Evolutionary conservation across 2,113 vertebrate genomes (phyloP), one percentile per base, ranked within the genome.

Genomic region (Ondatra zibethicus): DNA sequence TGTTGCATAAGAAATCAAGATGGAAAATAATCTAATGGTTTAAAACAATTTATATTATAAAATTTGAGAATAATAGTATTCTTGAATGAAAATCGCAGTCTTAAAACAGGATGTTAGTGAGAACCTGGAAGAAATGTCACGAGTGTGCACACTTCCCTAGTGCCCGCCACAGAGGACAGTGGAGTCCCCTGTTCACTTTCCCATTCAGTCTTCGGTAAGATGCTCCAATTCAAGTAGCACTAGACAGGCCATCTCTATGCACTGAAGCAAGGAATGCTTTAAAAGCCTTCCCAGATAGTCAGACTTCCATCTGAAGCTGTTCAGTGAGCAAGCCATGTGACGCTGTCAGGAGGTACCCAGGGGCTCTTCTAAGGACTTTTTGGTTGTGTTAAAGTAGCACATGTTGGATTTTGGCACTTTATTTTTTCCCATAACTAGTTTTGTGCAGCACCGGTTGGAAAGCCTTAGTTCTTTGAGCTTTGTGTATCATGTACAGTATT

Each of bases 271-370:
- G 73, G 45, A 81, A 50, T 89, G 82, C 96, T 92, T 94, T 91
- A 91, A 88, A 16, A 94, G 91, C 16, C 73, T 95, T 96, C 95
- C 72, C 86, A 93, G 61, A 89, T 88, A 92, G 77, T 78, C 66
- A 73, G 45, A 52, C 86, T 91, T 96, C 90, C 89, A 92, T 96
- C 96, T 96, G 97, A 84, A 96, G 95, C 0, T 89, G 61, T 88
- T 94, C 77, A 86, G 95, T 84, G 90, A 85, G 84, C 39, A 10
- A 27, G 95, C 68, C 68, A 96, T n/a, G 84, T 39, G 82, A 63
- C 39, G 86, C 42, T 92, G 82, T 94, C 95, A 87, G 95, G 58
- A 92, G 93, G 88, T 61, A 87, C 77, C 65, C 36, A 92, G 58
- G 87, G 92, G 92, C 88, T 76, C 65, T 77, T 63, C 85, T 78